These are phyloP conservation scores for Amiota communis DNA, from an alignment of 2,888 invertebrate species.

Conservation along the genomic window DNA sequence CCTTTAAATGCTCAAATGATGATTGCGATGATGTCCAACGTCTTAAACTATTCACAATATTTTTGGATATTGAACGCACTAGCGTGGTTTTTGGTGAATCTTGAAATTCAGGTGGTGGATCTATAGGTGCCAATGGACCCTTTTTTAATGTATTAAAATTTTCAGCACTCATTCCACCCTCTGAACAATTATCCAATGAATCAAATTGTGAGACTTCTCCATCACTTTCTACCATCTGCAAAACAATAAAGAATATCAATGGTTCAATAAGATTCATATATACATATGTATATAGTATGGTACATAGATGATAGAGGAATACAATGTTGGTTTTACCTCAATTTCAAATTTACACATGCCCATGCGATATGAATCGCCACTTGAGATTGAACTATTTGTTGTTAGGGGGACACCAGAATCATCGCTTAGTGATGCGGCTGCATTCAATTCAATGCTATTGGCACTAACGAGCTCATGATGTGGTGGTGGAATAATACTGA, in stretches of 20 bases:
- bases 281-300: too few species aligned
- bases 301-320: background rate
- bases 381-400: conserved; percentile 73
- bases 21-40: conserved; percentile 71
- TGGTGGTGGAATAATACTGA: conserved; percentile 66
- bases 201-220: conserved; percentile 87
- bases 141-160: conserved; percentile 89
- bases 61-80: conserved; percentile 69
- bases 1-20: conserved; percentile 69
- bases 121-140: conserved; percentile 82
- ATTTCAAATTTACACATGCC: conserved; percentile 73
- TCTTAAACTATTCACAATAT: conserved; percentile 63
- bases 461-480: conserved; percentile 70
- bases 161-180: conserved; percentile 84
- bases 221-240: conserved; percentile 86
- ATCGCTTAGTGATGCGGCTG: conserved; percentile 72
- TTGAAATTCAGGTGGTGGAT: conserved; percentile 90
- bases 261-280: background rate
- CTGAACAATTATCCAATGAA: conserved; percentile 82
- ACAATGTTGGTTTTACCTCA: conserved; percentile 69
- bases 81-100: conserved; percentile 73
- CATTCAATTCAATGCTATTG: conserved; percentile 73
- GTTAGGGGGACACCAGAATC: conserved; percentile 73
- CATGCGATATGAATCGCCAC: conserved; percentile 72
- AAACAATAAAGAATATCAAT: conserved; percentile 39